Evolutionary conservation across 2,888 invertebrate genomes (phyloP).

Genomic region (Himalopsyche anomala): DNA sequence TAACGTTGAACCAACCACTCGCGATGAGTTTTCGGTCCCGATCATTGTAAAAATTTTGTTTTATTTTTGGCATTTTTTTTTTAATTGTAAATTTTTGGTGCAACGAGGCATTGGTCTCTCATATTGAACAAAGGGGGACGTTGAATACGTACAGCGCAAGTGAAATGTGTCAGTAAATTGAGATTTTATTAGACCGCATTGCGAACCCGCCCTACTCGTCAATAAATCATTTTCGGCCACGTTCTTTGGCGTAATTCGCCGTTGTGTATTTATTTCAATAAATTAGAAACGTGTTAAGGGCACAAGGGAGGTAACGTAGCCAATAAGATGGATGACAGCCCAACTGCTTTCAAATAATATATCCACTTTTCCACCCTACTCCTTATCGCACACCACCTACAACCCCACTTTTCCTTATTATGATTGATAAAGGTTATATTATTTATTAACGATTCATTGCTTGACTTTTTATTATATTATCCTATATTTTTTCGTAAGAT

Average conservation of each 20-base stretch:
- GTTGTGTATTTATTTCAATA: constrained; percentile 59
- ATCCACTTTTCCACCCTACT: constrained; percentile 47
- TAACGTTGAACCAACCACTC: too few species aligned
- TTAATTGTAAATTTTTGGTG: background rate
- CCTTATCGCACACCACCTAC: constrained; percentile 3
- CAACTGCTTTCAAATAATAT: constrained; percentile 53
- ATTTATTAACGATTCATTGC: constrained; percentile 63
- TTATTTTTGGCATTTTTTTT: too few species aligned
- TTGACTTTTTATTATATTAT: constrained; percentile 49
- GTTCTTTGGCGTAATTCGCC: constrained; percentile 22
- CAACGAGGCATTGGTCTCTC: background rate
- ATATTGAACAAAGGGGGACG: background rate
- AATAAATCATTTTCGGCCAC: constrained; percentile 54
- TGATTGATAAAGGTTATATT: constrained; percentile 60
- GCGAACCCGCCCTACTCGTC: constrained; percentile 26
- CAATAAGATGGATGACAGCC: constrained; percentile 57
- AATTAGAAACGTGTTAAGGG: constrained; percentile 54
- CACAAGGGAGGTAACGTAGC: constrained; percentile 42
- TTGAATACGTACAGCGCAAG: background rate
- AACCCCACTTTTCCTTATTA: constrained; percentile 55
- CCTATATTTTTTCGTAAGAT: constrained; percentile 1
- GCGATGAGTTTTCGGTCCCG: too few species aligned
- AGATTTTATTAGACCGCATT: constrained; percentile 26
- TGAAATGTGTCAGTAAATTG: constrained; percentile 30
- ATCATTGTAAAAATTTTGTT: too few species aligned